Conservation (phyloP, 2,113 vertebrate genomes). For the Anguilla rostrata region DNA sequence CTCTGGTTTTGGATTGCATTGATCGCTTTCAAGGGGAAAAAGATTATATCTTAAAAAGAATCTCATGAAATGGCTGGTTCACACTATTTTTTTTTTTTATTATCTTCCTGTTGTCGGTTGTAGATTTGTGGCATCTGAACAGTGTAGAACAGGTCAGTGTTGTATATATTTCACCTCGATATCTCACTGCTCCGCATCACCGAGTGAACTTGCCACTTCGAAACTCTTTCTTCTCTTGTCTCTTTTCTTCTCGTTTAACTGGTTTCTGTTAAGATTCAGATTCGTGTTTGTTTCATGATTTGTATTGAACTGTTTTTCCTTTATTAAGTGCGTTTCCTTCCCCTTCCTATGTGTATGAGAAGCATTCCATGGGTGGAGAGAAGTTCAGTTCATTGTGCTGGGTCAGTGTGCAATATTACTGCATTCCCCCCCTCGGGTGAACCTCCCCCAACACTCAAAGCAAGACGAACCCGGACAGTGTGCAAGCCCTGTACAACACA, state of each 20-base stretch:
- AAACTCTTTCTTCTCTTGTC: background rate
- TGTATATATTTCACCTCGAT: background rate
- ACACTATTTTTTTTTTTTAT: background rate
- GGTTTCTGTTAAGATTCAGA: background rate
- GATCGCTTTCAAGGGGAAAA: background rate
- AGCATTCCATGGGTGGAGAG: constrained; percentile 19
- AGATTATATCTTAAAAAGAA: background rate
- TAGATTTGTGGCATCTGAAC: background rate
- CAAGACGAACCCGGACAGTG: background rate
- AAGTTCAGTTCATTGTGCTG: constrained; percentile 14
- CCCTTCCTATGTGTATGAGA: background rate
- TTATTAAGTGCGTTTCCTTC: background rate
- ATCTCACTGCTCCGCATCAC: background rate
- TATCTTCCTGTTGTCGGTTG: background rate
- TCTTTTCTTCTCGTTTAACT: background rate
- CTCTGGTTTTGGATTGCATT: background rate
- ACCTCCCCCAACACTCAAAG: background rate
- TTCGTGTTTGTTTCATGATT: background rate
- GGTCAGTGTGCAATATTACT: constrained; percentile 28
- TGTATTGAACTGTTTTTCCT: background rate
- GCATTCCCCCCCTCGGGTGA: background rate
- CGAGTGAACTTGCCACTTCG: background rate
- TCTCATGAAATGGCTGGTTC: background rate
- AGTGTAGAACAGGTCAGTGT: background rate
- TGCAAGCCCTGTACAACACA: background rate